Conservation (phyloP, 64 coral and sea anemone species). For the Orbicella faveolata region DNA sequence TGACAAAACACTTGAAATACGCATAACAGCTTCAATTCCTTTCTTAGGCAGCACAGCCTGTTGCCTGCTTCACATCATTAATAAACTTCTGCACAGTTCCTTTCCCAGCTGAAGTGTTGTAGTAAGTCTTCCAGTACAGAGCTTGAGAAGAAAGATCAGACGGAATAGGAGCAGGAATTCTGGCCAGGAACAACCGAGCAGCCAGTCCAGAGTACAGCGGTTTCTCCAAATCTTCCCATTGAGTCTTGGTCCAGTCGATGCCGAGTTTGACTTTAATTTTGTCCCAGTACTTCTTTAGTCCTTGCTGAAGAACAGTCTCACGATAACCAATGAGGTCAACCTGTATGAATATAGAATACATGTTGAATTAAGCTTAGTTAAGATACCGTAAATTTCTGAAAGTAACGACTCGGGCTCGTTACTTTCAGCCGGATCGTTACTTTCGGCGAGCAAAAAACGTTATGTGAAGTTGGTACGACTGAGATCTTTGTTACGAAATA, state of each 20-base stretch:
- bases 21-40: too few species aligned
- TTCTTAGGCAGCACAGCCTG: constrained; percentile 61
- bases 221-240: constrained; percentile 53
- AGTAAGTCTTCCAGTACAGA: constrained; percentile 80
- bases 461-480: too few species aligned
- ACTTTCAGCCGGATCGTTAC: too few species aligned
- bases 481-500: too few species aligned
- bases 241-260: constrained; percentile 64
- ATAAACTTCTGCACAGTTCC: constrained; percentile 76
- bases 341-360: background rate
- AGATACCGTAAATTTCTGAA: too few species aligned
- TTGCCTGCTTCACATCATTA: constrained; percentile 57
- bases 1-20: too few species aligned
- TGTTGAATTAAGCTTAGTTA: too few species aligned
- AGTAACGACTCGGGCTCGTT: too few species aligned
- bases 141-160: constrained; percentile 29
- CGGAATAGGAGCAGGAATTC: constrained; percentile 63
- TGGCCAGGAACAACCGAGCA: constrained; percentile 67
- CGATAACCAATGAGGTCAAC: constrained; percentile 68
- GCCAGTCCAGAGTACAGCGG: constrained; percentile 87
- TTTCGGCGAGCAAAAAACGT: too few species aligned
- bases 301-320: constrained; percentile 38
- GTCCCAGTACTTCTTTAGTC: constrained; percentile 52
- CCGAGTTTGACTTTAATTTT: constrained; percentile 22
- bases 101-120: constrained; percentile 63